Conservation (phyloP, 2,113 vertebrate species). For the Kryptolebias marmoratus region DNA sequence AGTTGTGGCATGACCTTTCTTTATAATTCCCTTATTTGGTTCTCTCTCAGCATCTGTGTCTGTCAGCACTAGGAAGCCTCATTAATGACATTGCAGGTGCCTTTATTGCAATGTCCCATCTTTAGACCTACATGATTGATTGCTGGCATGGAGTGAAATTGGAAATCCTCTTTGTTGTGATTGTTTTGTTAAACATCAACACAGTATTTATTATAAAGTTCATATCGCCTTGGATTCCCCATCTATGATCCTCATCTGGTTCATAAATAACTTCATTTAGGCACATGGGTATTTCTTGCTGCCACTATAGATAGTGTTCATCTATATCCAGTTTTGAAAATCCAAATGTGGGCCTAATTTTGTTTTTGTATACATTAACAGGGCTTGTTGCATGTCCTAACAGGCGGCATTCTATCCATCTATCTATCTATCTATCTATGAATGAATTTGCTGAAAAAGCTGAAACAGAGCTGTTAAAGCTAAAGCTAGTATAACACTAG, state of each 20-base stretch:
- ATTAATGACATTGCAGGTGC: slow-evolving; percentile 70
- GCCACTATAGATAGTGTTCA: slow-evolving; percentile 10
- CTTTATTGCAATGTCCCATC: slow-evolving; percentile 71
- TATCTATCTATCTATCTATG: too few relatives aligned
- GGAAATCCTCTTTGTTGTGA: slow-evolving; percentile 69
- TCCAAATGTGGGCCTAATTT: background rate
- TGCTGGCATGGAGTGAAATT: slow-evolving; percentile 71
- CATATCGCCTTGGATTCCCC: slow-evolving; percentile 28
- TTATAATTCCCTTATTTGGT: slow-evolving; percentile 53
- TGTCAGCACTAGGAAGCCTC: slow-evolving; percentile 55
- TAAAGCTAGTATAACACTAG: too few relatives aligned
- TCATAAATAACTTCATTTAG: slow-evolving; percentile 44
- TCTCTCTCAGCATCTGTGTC: slow-evolving; percentile 69
- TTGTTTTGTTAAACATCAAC: slow-evolving; percentile 75
- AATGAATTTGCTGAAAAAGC: too few relatives aligned
- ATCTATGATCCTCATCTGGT: slow-evolving; percentile 49
- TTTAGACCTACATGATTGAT: slow-evolving; percentile 75
- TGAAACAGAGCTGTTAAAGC: too few relatives aligned
- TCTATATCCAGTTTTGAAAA: slow-evolving; percentile 13
- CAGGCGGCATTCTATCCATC: background rate
- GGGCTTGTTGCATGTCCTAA: background rate
- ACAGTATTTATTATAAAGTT: slow-evolving; percentile 69
- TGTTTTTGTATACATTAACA: background rate
- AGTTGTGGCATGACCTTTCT: slow-evolving; percentile 80
- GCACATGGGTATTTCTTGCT: slow-evolving; percentile 2